Evolutionary conservation across 1,140 invertebrate genomes (phyloP), one percentile per base, ranked within the genome.

Genomic region (Drosophila pectinifera): DNA sequence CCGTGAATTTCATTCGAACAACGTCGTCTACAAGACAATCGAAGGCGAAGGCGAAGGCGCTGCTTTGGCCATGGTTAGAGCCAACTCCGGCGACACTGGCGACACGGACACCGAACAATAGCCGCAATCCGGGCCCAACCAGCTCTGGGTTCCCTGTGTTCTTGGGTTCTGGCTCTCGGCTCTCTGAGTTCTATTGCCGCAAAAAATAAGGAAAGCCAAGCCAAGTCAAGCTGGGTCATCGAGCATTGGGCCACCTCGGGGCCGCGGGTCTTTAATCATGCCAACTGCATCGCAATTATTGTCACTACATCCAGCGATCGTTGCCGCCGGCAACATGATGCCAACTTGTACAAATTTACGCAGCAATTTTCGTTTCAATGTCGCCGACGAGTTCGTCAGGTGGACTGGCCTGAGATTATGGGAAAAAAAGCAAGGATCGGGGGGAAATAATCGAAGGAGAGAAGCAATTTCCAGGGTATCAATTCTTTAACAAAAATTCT

Each of bases 1-100:
- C 84, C 84, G 84, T 89, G 84, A 88, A 88, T 88, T 88, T 88
- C 80, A 88, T 88, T 88, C 68, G 79, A 90, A 88, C 80, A 88
- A 80, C 88, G 68, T 72, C 88, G 76, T 83, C 88, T 86, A 90
- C 88, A 89, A 91, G 83, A 89, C 77, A 88, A 88, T 86, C 80
- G 75, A 80, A 80, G 86, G 73, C 83, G 73, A 79, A 78, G 85
- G 78, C 85, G 75, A 86, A 78, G 84, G 77, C 73, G 78, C 78
- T 77, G 61, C 83, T 54, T 76, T 78, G 83, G 76, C 73, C 68
- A 82, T 61, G 72, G 67, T 53, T 57, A 26, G 69, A 82, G 86
- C 75, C 88, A 78, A 88, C 83, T 88, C 75, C 78, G 85, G 84
- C 83, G 80, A 83, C 83, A 88, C 77, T 77, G 77, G 61, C 83